These are phyloP conservation scores for Temnothorax rugatulus DNA, from an alignment of 2,888 invertebrate species.

Conservation along the genomic window DNA sequence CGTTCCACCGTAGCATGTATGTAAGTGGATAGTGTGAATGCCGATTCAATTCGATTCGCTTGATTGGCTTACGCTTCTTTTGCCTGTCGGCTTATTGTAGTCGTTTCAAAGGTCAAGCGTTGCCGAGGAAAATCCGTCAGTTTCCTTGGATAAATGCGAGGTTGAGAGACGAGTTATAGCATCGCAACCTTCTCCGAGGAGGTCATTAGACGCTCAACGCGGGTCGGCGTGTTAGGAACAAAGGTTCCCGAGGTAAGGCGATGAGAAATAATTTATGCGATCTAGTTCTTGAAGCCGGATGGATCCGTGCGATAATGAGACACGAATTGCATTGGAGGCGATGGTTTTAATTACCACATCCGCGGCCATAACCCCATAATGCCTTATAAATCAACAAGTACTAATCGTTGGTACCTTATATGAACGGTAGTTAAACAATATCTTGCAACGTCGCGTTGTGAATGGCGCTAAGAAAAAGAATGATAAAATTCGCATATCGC, in stretches of 20 bases:
- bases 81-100: slow-evolving; percentile 24
- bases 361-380: slow-evolving; percentile 42
- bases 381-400: slow-evolving; percentile 72
- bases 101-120: slow-evolving; percentile 59
- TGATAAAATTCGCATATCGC: slow-evolving; percentile 19
- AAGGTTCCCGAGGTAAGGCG: neutral
- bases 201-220: neutral
- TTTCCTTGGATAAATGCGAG: slow-evolving; percentile 28
- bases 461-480: neutral
- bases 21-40: slow-evolving; percentile 11
- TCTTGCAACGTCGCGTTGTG: slow-evolving; percentile 25
- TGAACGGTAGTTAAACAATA: slow-evolving; percentile 50
- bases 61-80: slow-evolving; percentile 39
- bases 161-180: neutral
- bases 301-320: slow-evolving; percentile 47
- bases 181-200: slow-evolving; percentile 7
- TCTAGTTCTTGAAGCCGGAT: slow-evolving; percentile 58
- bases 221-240: neutral
- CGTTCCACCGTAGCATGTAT: neutral
- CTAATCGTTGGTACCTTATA: slow-evolving; percentile 52
- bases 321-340: slow-evolving; percentile 60
- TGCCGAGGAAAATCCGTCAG: slow-evolving; percentile 30
- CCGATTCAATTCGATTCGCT: slow-evolving; percentile 32
- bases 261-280: slow-evolving; percentile 69
- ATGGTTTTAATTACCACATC: slow-evolving; percentile 72